Conservation (phyloP, 2,113 vertebrate species). For the Odontophorus gujanensis region DNA sequence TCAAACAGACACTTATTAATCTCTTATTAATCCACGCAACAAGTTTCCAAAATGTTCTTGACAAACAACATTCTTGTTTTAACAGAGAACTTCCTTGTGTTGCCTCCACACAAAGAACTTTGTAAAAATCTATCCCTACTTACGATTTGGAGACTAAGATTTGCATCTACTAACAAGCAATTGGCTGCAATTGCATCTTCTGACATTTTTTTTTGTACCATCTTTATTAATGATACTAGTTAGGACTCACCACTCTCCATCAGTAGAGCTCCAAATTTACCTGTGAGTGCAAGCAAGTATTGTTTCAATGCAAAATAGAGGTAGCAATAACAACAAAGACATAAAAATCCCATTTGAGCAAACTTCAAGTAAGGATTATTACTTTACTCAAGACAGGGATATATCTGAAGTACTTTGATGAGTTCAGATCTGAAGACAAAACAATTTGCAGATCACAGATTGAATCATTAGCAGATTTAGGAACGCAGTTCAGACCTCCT, state of each 20-base stretch:
- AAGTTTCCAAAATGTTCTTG: not conserved
- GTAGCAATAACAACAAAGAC: not conserved
- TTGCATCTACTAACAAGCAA: not conserved
- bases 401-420: not conserved
- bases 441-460: conserved; percentile 1
- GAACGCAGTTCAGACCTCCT: not conserved
- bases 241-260: not conserved
- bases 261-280: not conserved
- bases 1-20: not conserved
- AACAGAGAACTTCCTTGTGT: not conserved
- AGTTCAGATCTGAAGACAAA: not conserved
- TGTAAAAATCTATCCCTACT: not conserved
- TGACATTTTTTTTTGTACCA: not conserved
- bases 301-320: too few relatives aligned
- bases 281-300: not conserved
- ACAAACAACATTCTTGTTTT: not conserved
- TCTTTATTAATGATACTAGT: not conserved
- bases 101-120: not conserved
- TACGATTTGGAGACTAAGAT: not conserved
- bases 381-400: not conserved
- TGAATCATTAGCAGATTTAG: not conserved
- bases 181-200: not conserved
- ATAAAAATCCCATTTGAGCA: not conserved
- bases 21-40: not conserved
- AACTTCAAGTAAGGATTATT: not conserved